A percentile compares a stretch with the other conserved stretches of the same genome.
Evolutionary conservation across 2,113 vertebrate genomes (phyloP).

Genomic region (Indri indri): DNA sequence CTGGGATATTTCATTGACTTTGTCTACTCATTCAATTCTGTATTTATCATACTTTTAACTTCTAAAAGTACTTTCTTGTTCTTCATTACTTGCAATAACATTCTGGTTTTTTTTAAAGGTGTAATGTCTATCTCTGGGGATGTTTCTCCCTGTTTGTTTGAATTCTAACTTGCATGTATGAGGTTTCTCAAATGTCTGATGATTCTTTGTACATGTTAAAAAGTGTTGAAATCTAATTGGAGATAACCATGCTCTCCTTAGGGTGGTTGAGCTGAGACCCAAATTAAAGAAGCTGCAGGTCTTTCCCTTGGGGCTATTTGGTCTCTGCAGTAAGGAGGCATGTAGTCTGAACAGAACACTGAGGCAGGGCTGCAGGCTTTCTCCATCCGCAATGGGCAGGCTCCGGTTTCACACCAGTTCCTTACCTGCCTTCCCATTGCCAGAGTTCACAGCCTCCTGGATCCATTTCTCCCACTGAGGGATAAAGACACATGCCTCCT

Average conservation of each 20-base stretch:
- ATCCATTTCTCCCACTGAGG: neutral
- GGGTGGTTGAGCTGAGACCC: too few species aligned
- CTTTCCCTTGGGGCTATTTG: neutral
- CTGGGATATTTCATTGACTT: neutral
- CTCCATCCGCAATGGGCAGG: neutral
- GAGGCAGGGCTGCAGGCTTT: too few species aligned
- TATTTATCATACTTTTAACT: neutral
- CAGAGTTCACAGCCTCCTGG: neutral
- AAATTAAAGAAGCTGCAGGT: neutral
- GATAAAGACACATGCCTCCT: accelerated
- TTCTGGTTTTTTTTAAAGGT: neutral
- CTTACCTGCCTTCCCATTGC: too few species aligned
- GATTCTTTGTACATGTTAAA: neutral
- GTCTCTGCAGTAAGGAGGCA: neutral
- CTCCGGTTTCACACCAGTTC: neutral
- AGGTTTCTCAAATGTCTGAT: neutral
- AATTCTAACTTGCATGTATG: neutral
- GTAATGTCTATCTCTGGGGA: neutral
- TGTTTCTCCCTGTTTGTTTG: neutral
- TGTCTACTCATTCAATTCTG: neutral
- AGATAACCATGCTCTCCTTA: neutral
- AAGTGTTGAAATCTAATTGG: neutral
- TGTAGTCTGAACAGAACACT: neutral
- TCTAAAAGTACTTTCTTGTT: neutral
- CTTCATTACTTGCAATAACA: neutral